Evolutionary conservation across 2,113 vertebrate genomes (phyloP), one percentile per base, ranked within the genome.

Genomic region (Epinephelus fuscoguttatus): DNA sequence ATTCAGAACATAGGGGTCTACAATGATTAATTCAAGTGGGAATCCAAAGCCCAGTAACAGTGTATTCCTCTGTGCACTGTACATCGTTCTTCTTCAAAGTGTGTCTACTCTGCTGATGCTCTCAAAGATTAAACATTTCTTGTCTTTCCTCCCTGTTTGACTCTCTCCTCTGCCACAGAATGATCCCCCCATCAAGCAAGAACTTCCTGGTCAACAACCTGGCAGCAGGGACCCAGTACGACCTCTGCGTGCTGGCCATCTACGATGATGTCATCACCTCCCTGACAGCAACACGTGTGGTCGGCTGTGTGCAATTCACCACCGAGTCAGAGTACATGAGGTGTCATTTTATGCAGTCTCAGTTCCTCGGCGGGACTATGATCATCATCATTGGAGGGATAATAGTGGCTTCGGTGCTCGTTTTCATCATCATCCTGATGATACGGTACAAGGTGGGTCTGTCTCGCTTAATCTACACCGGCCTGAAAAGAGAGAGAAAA

Each of bases 351-450:
- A 99, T 99, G 98, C 99, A 99, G 94, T 98, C 98, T 62, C 98
- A 99, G 95, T 99, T 99, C 94, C 95, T 99, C 86, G 99, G 99
- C 0, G 99, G 99, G 69, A 99, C 99, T 77, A 99, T 99, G 99
- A 99, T 99, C 89, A 99, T 99, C 92, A 99, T 99, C 92, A 99
- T 99, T 2, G 99, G 99, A 47, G 99, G 99, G 78, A 98, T 99
- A 88, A 99, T 99, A 1, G 99, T 99, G 78, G 98, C 98, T 1
- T 99, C 99, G 0, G 98, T 99, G 87, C 96, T 99, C 1, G 96
- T 99, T 85, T 99, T 99, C 95, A 99, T 99, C 95, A 98, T 99
- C 89, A 99, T 99, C 92, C 96, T 99, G 75, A 99, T 99, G 99
- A 99, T 99, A 89, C 97, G 99, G 45, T 99, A 99, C 94, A 99